phyloP scores from a whole-genome alignment of 1,140 invertebrate genomes.

The Nixonia krombeini region DNA sequence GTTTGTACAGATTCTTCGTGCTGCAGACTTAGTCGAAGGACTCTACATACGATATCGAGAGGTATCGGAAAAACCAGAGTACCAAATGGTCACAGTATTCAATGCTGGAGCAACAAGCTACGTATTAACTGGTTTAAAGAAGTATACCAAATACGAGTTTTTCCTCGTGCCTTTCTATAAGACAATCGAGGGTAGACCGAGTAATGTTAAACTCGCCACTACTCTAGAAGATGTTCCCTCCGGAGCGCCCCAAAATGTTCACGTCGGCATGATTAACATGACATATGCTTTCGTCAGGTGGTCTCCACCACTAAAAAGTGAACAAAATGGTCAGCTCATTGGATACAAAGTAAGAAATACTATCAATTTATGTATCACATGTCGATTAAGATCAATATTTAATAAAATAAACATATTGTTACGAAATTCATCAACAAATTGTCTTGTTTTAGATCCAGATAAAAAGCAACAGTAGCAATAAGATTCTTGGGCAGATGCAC shows the following conservation, averaged over 20 bases:
- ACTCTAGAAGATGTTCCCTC: slow-evolving; percentile 81
- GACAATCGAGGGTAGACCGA: slow-evolving; percentile 86
- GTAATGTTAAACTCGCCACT: slow-evolving; percentile 79
- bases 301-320: slow-evolving; percentile 83
- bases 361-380: no score
- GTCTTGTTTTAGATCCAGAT: slow-evolving; percentile 75
- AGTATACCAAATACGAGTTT: slow-evolving; percentile 90
- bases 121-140: slow-evolving; percentile 81
- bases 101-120: slow-evolving; percentile 78
- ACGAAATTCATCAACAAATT: slow-evolving; percentile 11
- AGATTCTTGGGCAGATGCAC: slow-evolving; percentile 79
- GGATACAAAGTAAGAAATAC: slow-evolving; percentile 83
- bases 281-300: slow-evolving; percentile 85
- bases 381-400: no score
- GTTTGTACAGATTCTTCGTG: slow-evolving; percentile 70
- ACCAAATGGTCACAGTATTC: slow-evolving; percentile 80
- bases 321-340: slow-evolving; percentile 85
- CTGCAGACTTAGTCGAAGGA: slow-evolving; percentile 82
- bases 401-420: no score
- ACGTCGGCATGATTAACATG: slow-evolving; percentile 86
- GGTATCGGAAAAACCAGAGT: slow-evolving; percentile 77
- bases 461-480: slow-evolving; percentile 75
- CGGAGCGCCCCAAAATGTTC: slow-evolving; percentile 85
- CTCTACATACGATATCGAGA: slow-evolving; percentile 94
- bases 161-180: slow-evolving; percentile 91